Conservation (phyloP, 1,140 invertebrate genomes). For the Papilio dardanus region DNA sequence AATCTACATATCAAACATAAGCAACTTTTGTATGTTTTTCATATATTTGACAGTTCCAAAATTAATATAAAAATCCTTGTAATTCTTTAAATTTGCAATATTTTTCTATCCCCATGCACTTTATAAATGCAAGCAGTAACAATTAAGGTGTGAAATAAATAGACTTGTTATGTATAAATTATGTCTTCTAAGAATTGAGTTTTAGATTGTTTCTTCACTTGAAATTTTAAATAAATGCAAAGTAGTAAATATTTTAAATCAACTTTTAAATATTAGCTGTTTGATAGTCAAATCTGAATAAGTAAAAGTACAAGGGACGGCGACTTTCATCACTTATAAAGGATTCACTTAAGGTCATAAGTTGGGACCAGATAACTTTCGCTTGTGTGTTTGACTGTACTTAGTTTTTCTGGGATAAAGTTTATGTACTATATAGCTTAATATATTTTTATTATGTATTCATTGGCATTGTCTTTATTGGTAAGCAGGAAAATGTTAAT, state of each 20-base stretch:
- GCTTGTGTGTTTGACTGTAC: not conserved
- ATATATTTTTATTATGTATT: not conserved
- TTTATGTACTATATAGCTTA: not conserved
- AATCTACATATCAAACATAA: conserved; percentile 3
- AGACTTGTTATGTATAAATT: too few relatives aligned
- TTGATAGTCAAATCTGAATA: too few relatives aligned
- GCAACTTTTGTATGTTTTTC: too few relatives aligned
- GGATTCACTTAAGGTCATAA: too few relatives aligned
- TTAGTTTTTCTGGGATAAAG: not conserved
- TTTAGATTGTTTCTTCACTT: too few relatives aligned
- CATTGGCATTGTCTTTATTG: not conserved
- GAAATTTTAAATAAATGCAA: too few relatives aligned
- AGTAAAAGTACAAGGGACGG: too few relatives aligned
- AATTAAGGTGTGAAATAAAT: not conserved
- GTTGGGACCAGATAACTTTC: too few relatives aligned
- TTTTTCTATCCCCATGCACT: not conserved
- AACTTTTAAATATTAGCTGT: too few relatives aligned
- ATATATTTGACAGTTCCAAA: not conserved
- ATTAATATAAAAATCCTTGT: not conserved
- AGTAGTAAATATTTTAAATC: too few relatives aligned
- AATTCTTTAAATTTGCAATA: not conserved
- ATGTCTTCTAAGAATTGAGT: too few relatives aligned
- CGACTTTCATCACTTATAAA: too few relatives aligned
- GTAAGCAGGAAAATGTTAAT: conserved; percentile 3
- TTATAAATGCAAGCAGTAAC: not conserved